These are phyloP conservation scores for Xestia ashworthii DNA, from an alignment of 2,888 invertebrate species.

Conservation along the genomic window DNA sequence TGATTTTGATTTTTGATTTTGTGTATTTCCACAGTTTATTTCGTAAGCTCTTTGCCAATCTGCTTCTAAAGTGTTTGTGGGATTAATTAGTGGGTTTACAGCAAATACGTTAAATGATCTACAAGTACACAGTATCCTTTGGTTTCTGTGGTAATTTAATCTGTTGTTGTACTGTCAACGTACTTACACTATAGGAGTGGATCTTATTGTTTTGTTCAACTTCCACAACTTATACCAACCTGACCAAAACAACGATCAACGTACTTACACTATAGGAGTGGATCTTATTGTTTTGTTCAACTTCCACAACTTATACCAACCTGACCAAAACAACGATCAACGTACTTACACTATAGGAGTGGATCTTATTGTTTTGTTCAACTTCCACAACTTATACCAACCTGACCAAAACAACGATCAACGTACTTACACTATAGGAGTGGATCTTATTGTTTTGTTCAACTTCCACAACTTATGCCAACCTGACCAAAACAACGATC, in stretches of 20 bases:
- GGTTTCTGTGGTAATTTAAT: not conserved
- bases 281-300: not conserved
- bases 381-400: not conserved
- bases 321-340: not conserved
- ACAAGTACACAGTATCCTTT: not conserved
- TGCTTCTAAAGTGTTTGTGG: slow-evolving; percentile 61
- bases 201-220: not conserved
- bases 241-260: not conserved
- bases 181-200: not conserved
- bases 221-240: not conserved
- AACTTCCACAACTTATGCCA: not conserved
- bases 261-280: not conserved
- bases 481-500: not conserved
- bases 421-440: not conserved
- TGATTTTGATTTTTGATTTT: too few species aligned
- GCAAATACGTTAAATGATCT: slow-evolving; percentile 5
- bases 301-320: not conserved
- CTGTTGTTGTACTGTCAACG: not conserved
- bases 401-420: not conserved
- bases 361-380: not conserved
- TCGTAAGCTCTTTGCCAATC: slow-evolving; percentile 61
- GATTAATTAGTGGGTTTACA: slow-evolving; percentile 43
- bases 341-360: not conserved
- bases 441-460: not conserved
- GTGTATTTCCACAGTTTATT: slow-evolving; percentile 64